Evolutionary conservation across 2,797 vertebrate genomes (phyloP).

Genomic region (Cygnus olor): DNA sequence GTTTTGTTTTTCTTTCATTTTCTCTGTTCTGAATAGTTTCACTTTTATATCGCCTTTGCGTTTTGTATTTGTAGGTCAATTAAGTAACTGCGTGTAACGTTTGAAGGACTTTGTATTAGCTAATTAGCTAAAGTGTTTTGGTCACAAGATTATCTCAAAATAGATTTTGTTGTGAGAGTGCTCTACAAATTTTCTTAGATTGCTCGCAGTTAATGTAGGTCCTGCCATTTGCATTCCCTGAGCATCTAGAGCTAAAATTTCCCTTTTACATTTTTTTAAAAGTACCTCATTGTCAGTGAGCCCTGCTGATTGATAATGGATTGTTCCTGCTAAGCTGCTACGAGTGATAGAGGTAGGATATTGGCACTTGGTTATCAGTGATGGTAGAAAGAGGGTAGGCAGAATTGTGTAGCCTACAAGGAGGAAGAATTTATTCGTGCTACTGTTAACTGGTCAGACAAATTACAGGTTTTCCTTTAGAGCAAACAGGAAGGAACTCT

Average conservation of each 20-base stretch:
- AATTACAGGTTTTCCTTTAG: not conserved
- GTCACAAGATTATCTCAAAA: not conserved
- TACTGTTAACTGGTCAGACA: not conserved
- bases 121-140: not conserved
- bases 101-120: not conserved
- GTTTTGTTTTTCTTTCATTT: not conserved
- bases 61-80: not conserved
- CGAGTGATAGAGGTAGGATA: not conserved
- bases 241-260: not conserved
- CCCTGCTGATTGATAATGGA: not conserved
- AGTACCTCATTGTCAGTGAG: not conserved
- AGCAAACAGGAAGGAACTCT: not conserved
- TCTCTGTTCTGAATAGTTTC: not conserved
- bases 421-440: not conserved
- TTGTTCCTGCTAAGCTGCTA: not conserved
- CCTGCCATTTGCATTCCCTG: not conserved
- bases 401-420: not conserved
- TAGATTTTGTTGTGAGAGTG: not conserved
- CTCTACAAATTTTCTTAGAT: not conserved
- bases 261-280: not conserved
- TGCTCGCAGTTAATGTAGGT: not conserved
- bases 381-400: not conserved
- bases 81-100: not conserved
- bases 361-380: not conserved
- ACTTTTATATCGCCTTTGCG: not conserved